Conservation (phyloP, 2,113 vertebrate species). For the Castor canadensis region DNA sequence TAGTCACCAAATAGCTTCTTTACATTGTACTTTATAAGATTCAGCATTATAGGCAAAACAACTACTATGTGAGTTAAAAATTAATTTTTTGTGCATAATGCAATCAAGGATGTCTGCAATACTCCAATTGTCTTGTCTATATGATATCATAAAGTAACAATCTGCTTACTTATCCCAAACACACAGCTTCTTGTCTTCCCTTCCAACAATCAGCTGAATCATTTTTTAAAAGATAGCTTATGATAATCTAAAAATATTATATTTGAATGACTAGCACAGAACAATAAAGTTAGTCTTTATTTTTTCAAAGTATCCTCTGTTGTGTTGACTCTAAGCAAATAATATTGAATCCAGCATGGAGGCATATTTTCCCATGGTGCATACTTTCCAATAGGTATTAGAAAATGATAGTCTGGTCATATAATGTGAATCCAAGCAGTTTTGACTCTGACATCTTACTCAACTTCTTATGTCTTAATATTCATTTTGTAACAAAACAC, state of each 20-base stretch:
- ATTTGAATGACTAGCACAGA: background rate
- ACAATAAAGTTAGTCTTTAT: background rate
- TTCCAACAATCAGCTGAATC: background rate
- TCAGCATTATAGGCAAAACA: background rate
- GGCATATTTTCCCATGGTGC: background rate
- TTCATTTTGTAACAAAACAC: background rate
- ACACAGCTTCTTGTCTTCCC: background rate
- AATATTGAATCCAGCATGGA: background rate
- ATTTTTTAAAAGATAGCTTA: background rate
- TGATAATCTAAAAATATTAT: background rate
- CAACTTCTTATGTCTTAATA: background rate
- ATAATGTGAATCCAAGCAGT: background rate
- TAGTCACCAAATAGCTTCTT: background rate
- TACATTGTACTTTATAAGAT: background rate
- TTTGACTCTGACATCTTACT: background rate
- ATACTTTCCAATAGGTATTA: background rate
- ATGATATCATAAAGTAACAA: background rate
- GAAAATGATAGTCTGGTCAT: background rate
- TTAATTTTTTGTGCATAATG: conserved; percentile 7
- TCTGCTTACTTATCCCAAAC: background rate
- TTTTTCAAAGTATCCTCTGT: background rate
- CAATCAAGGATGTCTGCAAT: background rate
- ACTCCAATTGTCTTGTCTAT: background rate
- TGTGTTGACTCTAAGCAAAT: background rate
- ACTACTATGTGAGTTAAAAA: background rate